phyloP scores from a whole-genome alignment of 2,797 vertebrate genomes.

The Hemibagrus guttatus region DNA sequence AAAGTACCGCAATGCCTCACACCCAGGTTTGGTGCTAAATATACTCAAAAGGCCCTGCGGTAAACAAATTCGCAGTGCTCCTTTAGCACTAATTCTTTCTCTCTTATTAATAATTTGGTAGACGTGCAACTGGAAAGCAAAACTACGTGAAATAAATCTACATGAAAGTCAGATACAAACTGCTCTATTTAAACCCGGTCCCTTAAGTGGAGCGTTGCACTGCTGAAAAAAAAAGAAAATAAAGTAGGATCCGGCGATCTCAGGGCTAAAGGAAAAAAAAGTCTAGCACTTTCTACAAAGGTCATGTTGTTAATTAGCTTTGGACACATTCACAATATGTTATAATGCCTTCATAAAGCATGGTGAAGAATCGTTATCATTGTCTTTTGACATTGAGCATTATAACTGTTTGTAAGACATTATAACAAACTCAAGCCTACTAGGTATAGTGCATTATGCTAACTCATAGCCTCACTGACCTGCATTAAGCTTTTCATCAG shows the following conservation, averaged over 20 bases:
- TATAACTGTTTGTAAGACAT: not conserved
- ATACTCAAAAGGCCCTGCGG: constrained; percentile 35
- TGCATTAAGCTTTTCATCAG: too few relatives aligned
- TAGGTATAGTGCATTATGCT: not conserved
- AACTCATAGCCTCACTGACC: not conserved
- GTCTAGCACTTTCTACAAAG: not conserved
- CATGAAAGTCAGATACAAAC: constrained; percentile 52
- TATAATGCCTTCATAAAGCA: not conserved
- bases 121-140: constrained; percentile 48
- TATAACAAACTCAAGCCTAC: not conserved
- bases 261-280: not conserved
- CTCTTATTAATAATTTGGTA: constrained; percentile 43
- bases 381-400: too few relatives aligned
- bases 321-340: not conserved
- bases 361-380: not conserved
- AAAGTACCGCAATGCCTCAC: constrained; percentile 35
- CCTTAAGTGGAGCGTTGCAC: constrained; percentile 33
- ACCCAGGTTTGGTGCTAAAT: constrained; percentile 36
- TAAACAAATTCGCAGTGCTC: constrained; percentile 42
- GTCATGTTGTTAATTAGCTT: constrained; percentile 1
- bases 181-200: constrained; percentile 55
- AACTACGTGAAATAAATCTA: constrained; percentile 49
- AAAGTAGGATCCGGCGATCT: not conserved
- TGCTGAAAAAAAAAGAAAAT: constrained; percentile 35
- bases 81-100: constrained; percentile 39